Evolutionary conservation across 1,140 invertebrate species (phyloP).

Genomic region (Orussus abietinus): DNA sequence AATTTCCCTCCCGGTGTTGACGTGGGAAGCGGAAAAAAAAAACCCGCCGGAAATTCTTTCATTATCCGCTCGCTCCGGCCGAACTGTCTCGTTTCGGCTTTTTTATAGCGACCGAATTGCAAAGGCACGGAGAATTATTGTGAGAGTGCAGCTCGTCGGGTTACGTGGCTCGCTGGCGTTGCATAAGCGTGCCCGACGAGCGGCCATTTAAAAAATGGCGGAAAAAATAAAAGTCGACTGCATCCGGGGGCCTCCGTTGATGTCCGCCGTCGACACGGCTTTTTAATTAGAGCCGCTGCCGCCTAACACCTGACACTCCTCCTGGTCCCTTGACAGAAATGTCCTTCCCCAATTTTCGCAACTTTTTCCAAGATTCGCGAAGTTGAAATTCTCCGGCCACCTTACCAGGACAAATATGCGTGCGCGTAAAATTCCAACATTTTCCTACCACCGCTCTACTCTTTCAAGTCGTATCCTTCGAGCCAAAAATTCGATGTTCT

Average conservation of each 20-base stretch:
- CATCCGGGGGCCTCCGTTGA: slow-evolving; percentile 41
- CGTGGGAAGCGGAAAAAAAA: slow-evolving; percentile 17
- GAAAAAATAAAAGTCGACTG: slow-evolving; percentile 23
- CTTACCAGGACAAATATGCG: no score
- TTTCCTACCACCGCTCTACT: no score
- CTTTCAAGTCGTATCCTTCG: no score
- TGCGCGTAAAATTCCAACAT: no score
- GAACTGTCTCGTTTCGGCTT: slow-evolving; percentile 36
- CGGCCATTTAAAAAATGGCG: slow-evolving; percentile 50
- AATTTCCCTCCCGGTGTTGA: background rate
- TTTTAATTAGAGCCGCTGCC: slow-evolving; percentile 52
- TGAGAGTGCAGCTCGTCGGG: slow-evolving; percentile 39
- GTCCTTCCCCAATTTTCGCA: slow-evolving; percentile 50
- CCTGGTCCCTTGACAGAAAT: slow-evolving; percentile 50
- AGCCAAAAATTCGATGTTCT: no score
- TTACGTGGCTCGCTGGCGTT: slow-evolving; percentile 31
- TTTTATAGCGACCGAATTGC: slow-evolving; percentile 40
- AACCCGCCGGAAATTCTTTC: slow-evolving; percentile 26
- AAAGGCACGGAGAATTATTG: slow-evolving; percentile 43
- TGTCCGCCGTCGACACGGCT: slow-evolving; percentile 48
- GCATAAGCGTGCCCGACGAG: slow-evolving; percentile 43
- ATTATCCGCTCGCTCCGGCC: slow-evolving; percentile 32
- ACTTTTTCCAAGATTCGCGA: slow-evolving; percentile 41
- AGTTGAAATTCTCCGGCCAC: no score
- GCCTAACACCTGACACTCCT: slow-evolving; percentile 48